phyloP scores from a whole-genome alignment of 2,113 vertebrate species.

The Redunca redunca region DNA sequence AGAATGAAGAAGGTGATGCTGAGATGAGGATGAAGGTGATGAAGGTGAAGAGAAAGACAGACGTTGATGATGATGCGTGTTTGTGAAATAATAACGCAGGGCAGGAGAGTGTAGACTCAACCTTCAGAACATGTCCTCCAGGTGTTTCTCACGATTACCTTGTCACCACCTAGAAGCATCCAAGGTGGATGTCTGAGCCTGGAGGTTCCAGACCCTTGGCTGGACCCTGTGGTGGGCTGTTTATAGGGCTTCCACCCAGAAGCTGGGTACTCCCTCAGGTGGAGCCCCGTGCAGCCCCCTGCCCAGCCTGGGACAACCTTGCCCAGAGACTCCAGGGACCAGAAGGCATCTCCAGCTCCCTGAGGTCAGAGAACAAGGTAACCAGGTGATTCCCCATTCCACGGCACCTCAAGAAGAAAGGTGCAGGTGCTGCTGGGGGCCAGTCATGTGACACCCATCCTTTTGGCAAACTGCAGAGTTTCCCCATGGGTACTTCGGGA shows the following conservation, averaged over 20 bases:
- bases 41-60: not conserved
- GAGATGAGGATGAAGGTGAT: not conserved
- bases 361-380: not conserved
- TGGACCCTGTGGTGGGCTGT: not conserved
- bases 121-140: not conserved
- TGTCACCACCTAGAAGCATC: not conserved
- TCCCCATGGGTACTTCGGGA: not conserved
- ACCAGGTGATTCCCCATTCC: too few species aligned
- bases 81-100: not conserved
- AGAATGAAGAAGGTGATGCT: not conserved
- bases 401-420: not conserved
- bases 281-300: not conserved
- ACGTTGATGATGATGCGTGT: accelerated
- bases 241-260: not conserved
- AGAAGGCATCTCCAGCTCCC: not conserved
- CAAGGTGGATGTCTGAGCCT: not conserved
- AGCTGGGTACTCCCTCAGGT: not conserved
- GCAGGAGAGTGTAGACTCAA: not conserved
- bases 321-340: not conserved
- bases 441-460: not conserved
- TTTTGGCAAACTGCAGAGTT: not conserved
- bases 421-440: not conserved
- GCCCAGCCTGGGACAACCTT: not conserved
- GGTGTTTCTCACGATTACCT: accelerated
- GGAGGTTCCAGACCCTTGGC: not conserved